Evolutionary conservation across 2,888 invertebrate genomes (phyloP).

Genomic region (Germaria angustata): DNA sequence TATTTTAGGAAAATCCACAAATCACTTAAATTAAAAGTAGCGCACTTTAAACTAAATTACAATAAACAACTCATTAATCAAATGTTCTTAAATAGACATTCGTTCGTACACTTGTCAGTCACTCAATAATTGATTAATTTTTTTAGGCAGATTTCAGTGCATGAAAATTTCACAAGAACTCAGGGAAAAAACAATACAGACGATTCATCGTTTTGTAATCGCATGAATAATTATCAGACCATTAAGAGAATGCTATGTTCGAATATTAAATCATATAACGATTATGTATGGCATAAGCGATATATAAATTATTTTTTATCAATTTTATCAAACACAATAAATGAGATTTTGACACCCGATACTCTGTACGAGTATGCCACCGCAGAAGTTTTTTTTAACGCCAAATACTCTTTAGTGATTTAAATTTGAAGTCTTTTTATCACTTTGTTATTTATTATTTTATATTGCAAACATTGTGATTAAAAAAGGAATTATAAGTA

Average conservation of each 20-base stretch:
- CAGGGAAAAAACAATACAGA: conserved; percentile 9
- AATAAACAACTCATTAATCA: conserved; percentile 73
- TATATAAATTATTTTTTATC: too few relatives aligned
- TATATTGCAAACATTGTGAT: too few relatives aligned
- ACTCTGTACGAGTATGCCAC: too few relatives aligned
- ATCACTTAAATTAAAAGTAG: conserved; percentile 72
- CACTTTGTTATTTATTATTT: too few relatives aligned
- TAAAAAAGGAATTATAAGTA: too few relatives aligned
- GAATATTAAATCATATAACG: neutral
- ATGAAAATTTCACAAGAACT: conserved; percentile 51
- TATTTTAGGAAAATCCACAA: conserved; percentile 41
- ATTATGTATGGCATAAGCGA: too few relatives aligned
- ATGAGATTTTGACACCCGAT: too few relatives aligned
- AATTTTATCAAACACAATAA: too few relatives aligned
- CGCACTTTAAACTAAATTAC: conserved; percentile 49
- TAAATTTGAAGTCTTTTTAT: too few relatives aligned
- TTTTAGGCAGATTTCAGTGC: conserved; percentile 40
- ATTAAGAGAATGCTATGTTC: neutral
- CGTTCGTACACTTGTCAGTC: conserved; percentile 60
- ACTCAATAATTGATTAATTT: conserved; percentile 67
- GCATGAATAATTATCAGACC: conserved; percentile 29
- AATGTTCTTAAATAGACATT: conserved; percentile 53
- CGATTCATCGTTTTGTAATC: conserved; percentile 40
- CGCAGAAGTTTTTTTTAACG: too few relatives aligned
- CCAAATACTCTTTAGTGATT: too few relatives aligned